Base-by-base conservation (phyloP, 2,113 vertebrate genomes). In the Ammospiza nelsoni region DNA sequence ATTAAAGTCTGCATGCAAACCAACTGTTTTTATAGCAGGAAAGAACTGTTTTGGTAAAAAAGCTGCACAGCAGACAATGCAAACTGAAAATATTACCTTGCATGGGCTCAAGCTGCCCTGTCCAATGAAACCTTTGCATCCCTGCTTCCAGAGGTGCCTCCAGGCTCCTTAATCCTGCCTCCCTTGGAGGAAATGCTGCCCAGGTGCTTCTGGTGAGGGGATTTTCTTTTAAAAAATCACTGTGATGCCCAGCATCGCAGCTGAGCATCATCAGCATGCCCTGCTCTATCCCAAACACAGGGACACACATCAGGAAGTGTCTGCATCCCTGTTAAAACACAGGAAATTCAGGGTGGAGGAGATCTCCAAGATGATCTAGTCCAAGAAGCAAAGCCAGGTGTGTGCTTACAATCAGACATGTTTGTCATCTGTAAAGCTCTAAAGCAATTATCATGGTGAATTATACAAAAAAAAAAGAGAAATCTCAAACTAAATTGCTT, bases 81-180 rank as follows among this genome's bases (percentile, higher is more conserved):
- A n/a, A 75, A 29, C 4, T 15, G 5, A 25, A 5, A 23, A 2
- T 1, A 2, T 5, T 3, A 15, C 76, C 21, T 71, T 20, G 4
- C 11, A 6, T 1, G 0, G 0, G 16, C 15, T 15, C 31, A 11
- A 12, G 6, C 2, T 2, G 3, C 4, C 4, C 25, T 24, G 12
- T 31, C 12, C 7, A 19, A 31, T 1, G 5, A 11, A 17, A 1
- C 9, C 8, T 37, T 16, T 9, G 0, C 8, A 7, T 1, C 9
- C 10, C 24, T 5, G 1, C 39, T 24, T 1, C 37, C 31, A 57
- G 16, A 2, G 3, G 2, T 14, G 24, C 43, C 81, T 72, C 51
- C 51, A 63, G 21, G 22, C 23, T 9, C 35, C 21, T 5, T 1
- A 28, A 67, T 4, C 3, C 43, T n/a, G 25, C n/a, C 68, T 76